Percentiles rank a stretch among this genome's conserved stretches.
Conservation (phyloP, 2,888 invertebrate genomes). For the Microplitis deprimator region DNA sequence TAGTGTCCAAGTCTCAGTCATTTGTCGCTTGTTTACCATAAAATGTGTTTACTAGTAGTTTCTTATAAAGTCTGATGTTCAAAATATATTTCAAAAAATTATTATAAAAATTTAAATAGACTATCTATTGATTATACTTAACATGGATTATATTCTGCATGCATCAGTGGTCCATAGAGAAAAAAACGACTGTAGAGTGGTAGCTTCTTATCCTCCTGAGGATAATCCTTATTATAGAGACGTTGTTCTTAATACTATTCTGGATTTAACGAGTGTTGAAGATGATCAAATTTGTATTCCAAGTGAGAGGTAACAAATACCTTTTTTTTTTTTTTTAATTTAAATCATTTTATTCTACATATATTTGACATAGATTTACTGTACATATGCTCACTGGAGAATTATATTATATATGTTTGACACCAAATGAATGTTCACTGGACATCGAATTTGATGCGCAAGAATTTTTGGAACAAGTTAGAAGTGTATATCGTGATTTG, state of each 20-base stretch:
- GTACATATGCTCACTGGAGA: conserved; percentile 59
- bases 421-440: conserved; percentile 51
- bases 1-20: too few species aligned
- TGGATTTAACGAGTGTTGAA: conserved; percentile 51
- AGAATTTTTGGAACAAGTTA: conserved; percentile 55
- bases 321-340: background rate
- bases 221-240: conserved; percentile 46
- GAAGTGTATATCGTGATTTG: conserved; percentile 58
- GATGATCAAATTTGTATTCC: conserved; percentile 58
- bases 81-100: too few species aligned
- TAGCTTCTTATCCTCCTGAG: conserved; percentile 56
- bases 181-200: conserved; percentile 53
- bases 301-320: conserved; percentile 56
- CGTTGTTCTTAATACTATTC: conserved; percentile 52
- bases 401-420: conserved; percentile 58
- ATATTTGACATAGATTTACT: conserved; percentile 52
- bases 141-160: conserved; percentile 47
- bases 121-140: background rate
- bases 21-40: background rate
- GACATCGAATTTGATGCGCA: conserved; percentile 46
- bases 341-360: background rate
- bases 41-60: too few species aligned
- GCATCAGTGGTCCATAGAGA: conserved; percentile 57
- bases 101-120: too few species aligned
- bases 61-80: too few species aligned